Conservation (phyloP, 2,888 invertebrate genomes). For the Cheilosia impressa region DNA sequence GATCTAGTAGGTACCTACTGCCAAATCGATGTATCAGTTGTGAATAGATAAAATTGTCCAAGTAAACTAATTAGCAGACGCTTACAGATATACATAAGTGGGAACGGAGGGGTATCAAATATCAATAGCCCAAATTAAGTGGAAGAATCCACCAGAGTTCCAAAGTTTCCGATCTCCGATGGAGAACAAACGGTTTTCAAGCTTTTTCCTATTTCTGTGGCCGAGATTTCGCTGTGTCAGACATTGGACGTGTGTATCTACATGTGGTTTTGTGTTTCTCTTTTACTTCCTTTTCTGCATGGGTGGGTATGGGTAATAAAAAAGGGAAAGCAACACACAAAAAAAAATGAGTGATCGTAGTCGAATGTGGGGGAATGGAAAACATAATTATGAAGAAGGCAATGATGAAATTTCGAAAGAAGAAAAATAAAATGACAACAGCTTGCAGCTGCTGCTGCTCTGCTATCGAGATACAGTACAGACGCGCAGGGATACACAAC, state of each 20-base stretch:
- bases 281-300: slow-evolving; percentile 6
- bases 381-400: too few relatives aligned
- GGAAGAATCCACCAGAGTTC: neutral
- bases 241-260: too few relatives aligned
- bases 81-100: too few relatives aligned
- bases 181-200: neutral
- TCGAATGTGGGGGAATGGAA: slow-evolving; percentile 1
- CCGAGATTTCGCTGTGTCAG: neutral
- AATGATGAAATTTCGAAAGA: neutral
- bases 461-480: neutral
- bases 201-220: slow-evolving; percentile 3
- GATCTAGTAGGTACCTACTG: too few relatives aligned
- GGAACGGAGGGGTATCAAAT: too few relatives aligned
- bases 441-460: slow-evolving; percentile 13
- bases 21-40: too few relatives aligned
- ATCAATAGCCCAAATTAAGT: neutral
- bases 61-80: too few relatives aligned
- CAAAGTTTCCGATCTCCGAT: neutral
- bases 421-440: neutral
- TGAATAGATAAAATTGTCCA: too few relatives aligned
- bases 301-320: slow-evolving; percentile 6
- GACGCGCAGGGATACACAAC: neutral
- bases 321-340: neutral
- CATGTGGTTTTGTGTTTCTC: slow-evolving; percentile 9
- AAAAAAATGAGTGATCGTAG: slow-evolving; percentile 5